These are phyloP conservation scores for Emydoidea blandingii DNA, from an alignment of 2,797 vertebrate genomes.

Conservation along the genomic window DNA sequence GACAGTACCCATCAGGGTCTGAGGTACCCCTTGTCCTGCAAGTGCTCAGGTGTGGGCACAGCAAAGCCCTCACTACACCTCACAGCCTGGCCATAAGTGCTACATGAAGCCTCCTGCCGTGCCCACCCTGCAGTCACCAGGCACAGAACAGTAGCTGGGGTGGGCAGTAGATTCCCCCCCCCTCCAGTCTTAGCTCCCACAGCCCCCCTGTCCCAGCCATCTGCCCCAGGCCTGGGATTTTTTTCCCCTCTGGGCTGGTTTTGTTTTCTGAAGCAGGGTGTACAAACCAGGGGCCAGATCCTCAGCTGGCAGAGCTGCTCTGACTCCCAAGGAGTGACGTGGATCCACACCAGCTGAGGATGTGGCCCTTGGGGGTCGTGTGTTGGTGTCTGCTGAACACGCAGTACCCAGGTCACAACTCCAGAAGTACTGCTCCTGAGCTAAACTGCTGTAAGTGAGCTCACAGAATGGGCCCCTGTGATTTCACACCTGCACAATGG, in stretches of 20 bases:
- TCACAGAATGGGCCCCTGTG: neutral
- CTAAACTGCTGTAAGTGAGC: neutral
- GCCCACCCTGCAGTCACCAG: too few species aligned
- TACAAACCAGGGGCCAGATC: neutral
- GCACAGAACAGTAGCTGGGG: neutral
- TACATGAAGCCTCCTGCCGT: neutral
- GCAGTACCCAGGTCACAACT: neutral
- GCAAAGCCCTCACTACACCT: too few species aligned
- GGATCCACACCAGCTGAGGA: neutral
- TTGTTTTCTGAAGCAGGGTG: neutral
- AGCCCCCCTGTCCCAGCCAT: neutral
- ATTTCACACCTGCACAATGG: neutral
- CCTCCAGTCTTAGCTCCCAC: neutral
- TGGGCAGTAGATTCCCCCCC: neutral
- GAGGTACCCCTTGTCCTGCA: neutral
- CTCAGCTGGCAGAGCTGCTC: neutral
- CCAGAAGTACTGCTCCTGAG: neutral
- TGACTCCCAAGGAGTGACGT: neutral
- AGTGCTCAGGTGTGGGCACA: neutral
- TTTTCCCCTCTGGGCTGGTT: neutral
- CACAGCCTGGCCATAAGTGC: neutral
- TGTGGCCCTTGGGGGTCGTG: neutral
- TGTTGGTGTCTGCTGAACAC: neutral
- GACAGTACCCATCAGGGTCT: neutral
- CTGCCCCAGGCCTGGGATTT: neutral